These are phyloP conservation scores for Eidolon helvum DNA, from an alignment of 2,113 vertebrate species.

Conservation along the genomic window DNA sequence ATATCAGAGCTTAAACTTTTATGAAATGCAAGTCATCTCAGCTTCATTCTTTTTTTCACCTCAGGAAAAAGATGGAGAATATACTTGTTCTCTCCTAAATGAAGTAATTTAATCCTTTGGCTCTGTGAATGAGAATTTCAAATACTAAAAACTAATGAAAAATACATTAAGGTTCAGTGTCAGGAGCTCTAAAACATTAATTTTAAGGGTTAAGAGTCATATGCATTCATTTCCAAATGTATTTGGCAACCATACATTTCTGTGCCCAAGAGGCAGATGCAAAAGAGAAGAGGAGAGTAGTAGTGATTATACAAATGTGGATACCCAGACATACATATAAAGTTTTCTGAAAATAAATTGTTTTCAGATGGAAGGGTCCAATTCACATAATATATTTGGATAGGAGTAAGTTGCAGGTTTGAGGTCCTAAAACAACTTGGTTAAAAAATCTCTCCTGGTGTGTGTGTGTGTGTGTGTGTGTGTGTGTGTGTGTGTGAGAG, in stretches of 20 bases:
- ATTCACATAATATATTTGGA: constrained; percentile 50
- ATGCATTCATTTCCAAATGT: constrained; percentile 41
- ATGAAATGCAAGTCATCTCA: constrained; percentile 61
- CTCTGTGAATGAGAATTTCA: constrained; percentile 53
- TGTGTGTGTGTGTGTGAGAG: too few species aligned
- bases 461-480: too few species aligned
- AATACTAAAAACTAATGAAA: constrained; percentile 72
- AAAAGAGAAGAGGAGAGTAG: neutral
- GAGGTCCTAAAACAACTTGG: constrained; percentile 53
- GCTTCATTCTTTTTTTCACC: neutral
- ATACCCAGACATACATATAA: constrained; percentile 16
- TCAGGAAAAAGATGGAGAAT: constrained; percentile 51
- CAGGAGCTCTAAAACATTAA: constrained; percentile 33
- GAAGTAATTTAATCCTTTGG: constrained; percentile 62
- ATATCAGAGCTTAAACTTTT: neutral
- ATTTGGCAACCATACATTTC: constrained; percentile 26
- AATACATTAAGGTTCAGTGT: constrained; percentile 53
- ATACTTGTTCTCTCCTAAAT: constrained; percentile 52
- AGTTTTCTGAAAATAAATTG: constrained; percentile 56
- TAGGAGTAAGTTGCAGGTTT: constrained; percentile 19
- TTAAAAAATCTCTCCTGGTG: neutral
- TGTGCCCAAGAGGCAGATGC: neutral
- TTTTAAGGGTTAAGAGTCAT: constrained; percentile 7
- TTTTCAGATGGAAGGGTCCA: constrained; percentile 55
- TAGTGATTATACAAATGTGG: constrained; percentile 30